Conservation (phyloP, 2,888 invertebrate species). For the Sisyra nigra region DNA sequence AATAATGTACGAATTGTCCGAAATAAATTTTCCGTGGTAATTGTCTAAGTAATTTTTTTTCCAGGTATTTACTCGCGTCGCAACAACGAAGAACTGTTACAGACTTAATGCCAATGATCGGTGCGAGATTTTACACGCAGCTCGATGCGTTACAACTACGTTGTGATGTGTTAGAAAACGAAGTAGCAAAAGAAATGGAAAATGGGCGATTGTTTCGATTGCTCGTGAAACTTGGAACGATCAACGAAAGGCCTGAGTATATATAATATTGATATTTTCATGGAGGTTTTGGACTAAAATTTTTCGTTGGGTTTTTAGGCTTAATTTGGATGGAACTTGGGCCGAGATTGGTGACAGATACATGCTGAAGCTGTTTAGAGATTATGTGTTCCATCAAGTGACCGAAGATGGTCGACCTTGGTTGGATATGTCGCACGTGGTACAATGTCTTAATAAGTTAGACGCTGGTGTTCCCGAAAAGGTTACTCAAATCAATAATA, state of each 20-base stretch:
- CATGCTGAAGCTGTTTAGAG: constrained; percentile 94
- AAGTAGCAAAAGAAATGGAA: constrained; percentile 84
- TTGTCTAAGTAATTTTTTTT: no score
- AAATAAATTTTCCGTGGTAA: no score
- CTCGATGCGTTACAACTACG: constrained; percentile 78
- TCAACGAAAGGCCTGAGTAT: constrained; percentile 92
- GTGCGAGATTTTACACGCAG: constrained; percentile 91
- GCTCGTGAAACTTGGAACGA: constrained; percentile 79
- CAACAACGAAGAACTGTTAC: constrained; percentile 62
- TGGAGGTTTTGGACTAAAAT: not conserved
- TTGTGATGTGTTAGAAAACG: constrained; percentile 78
- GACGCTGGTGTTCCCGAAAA: constrained; percentile 68
- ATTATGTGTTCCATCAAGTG: constrained; percentile 94
- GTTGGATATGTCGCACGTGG: constrained; percentile 91
- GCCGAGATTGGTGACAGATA: constrained; percentile 97
- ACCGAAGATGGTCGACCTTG: constrained; percentile 85
- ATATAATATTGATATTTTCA: constrained; percentile 19
- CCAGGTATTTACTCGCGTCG: constrained; percentile 58
- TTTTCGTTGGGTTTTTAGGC: constrained; percentile 29
- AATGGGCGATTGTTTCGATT: constrained; percentile 86
- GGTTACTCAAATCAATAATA: constrained; percentile 29
- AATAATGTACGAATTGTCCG: constrained; percentile 46
- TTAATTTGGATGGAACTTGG: constrained; percentile 88
- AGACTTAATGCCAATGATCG: constrained; percentile 99
- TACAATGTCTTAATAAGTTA: constrained; percentile 84